These are phyloP conservation scores for Sciaenops ocellatus DNA, from an alignment of 2,797 vertebrate genomes.

Conservation along the genomic window DNA sequence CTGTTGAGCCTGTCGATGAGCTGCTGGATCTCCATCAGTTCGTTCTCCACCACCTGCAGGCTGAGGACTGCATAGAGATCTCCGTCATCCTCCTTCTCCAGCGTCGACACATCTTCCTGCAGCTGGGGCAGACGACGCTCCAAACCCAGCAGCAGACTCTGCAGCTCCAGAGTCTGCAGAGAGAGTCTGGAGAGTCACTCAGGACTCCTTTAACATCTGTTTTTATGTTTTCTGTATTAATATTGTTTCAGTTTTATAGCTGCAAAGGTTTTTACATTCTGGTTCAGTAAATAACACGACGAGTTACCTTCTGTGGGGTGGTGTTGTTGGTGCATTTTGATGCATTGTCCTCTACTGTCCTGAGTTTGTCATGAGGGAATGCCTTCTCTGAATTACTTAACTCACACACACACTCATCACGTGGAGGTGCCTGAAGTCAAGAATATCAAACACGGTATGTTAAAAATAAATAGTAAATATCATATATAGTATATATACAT, in stretches of 20 bases:
- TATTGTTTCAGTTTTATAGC: no score
- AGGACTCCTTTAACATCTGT: not conserved
- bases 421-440: slow-evolving; percentile 29
- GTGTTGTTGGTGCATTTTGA: slow-evolving; percentile 66
- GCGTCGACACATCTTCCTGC: slow-evolving; percentile 53
- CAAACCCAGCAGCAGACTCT: slow-evolving; percentile 75
- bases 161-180: slow-evolving; percentile 65
- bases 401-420: slow-evolving; percentile 74
- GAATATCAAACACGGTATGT: not conserved
- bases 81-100: slow-evolving; percentile 81
- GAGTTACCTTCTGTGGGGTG: slow-evolving; percentile 67
- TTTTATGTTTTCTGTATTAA: no score
- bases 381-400: slow-evolving; percentile 52
- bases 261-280: not conserved
- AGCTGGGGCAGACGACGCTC: slow-evolving; percentile 75
- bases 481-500: no score
- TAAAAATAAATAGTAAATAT: not conserved
- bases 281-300: not conserved
- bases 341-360: slow-evolving; percentile 21
- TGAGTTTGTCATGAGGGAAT: slow-evolving; percentile 75
- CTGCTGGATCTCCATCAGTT: slow-evolving; percentile 74
- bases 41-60: slow-evolving; percentile 80
- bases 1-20: slow-evolving; percentile 74
- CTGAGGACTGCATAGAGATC: slow-evolving; percentile 76
- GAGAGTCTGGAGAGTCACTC: not conserved